Percentiles rank a stretch among this genome's conserved stretches.
Evolutionary conservation across 2,797 vertebrate species (phyloP).

Genomic region (Bradypus variegatus): DNA sequence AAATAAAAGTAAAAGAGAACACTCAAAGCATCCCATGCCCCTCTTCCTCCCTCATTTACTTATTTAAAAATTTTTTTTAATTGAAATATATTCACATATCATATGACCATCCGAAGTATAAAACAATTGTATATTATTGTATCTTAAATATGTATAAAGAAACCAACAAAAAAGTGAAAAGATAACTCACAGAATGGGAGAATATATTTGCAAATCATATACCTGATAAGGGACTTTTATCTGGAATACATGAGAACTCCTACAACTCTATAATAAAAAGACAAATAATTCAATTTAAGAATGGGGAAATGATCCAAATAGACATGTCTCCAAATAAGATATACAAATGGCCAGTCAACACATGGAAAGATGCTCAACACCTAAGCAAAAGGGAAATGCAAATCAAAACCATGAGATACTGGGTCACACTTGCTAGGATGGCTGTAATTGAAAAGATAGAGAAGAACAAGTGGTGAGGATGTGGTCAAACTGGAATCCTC

Average conservation of each 20-base stretch:
- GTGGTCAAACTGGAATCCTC: neutral
- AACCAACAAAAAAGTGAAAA: neutral
- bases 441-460: neutral
- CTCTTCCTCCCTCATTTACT: no score
- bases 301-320: neutral
- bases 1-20: no score
- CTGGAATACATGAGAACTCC: neutral
- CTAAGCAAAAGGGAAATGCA: neutral
- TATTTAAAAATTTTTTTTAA: no score
- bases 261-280: neutral
- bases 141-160: neutral
- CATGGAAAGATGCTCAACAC: neutral
- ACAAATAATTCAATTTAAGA: neutral
- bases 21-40: no score
- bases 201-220: neutral
- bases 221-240: neutral
- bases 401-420: neutral
- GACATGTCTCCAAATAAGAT: neutral
- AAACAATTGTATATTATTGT: no score
- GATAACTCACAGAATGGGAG: neutral
- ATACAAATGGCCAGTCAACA: neutral
- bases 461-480: neutral
- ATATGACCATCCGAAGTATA: no score
- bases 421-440: neutral
- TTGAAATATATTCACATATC: no score